phyloP scores from a whole-genome alignment of 2,888 invertebrate species.

The Subacronicta megacephala region DNA sequence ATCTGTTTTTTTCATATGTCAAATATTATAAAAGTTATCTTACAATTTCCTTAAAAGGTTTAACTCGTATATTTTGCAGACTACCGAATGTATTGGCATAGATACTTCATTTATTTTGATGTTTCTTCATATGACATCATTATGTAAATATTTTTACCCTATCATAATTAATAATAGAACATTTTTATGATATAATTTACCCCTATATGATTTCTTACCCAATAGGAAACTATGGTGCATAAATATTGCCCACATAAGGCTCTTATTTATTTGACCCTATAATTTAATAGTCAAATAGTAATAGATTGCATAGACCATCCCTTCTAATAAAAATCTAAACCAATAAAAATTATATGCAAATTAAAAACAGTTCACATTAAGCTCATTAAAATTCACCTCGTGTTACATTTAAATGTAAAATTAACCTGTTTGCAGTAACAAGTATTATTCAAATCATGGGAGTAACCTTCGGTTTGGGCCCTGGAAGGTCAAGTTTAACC shows the following conservation, averaged over 20 bases:
- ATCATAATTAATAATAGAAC: not conserved
- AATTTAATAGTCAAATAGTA: constrained; percentile 29
- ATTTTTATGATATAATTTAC: not conserved
- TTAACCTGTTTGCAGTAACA: constrained; percentile 47
- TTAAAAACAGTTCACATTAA: constrained; percentile 29
- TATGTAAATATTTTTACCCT: too few species aligned
- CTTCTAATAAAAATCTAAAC: not conserved
- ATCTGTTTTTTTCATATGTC: too few species aligned
- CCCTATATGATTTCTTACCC: not conserved
- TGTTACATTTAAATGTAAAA: constrained; percentile 34
- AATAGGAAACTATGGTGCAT: not conserved
- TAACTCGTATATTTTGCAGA: too few species aligned
- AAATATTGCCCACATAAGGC: not conserved
- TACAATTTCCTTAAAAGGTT: too few species aligned
- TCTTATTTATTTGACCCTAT: constrained; percentile 13
- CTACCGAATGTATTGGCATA: too few species aligned
- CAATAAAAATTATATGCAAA: constrained; percentile 23
- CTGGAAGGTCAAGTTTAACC: constrained; percentile 37
- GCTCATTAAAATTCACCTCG: constrained; percentile 53
- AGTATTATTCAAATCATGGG: constrained; percentile 52
- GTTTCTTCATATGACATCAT: too few species aligned
- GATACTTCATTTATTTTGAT: too few species aligned
- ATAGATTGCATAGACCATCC: constrained; percentile 21
- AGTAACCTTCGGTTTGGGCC: constrained; percentile 42
- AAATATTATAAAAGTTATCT: too few species aligned